Evolutionary conservation across 2,113 vertebrate species (phyloP), one percentile per base, ranked within the genome.

Genomic region (Tauraco erythrolophus): DNA sequence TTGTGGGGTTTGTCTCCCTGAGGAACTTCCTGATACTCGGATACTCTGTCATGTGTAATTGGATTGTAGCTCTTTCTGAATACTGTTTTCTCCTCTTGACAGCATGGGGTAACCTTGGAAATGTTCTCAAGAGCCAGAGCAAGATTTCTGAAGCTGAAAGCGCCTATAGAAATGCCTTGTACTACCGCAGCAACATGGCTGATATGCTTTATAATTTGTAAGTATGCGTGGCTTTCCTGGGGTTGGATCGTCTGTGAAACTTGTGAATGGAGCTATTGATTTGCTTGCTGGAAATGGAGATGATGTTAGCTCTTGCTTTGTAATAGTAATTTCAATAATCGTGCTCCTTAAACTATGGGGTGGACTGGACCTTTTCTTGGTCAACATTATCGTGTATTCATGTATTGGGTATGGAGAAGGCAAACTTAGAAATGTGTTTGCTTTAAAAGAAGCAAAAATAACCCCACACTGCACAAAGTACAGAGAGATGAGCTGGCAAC

Each of bases 161-260:
- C 95, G 99, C 99, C 53, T 99, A 99, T 96, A 99, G 99, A 97
- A 99, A 99, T 89, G 99, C 99, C 93, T 98, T 99, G 94, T 99
- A 99, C 97, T 99, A 99, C 97, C 99, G 99, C 89, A 99, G 99
- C 98, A 99, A 99, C 98, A 99, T 99, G 99, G 99, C 99, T 8
- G 99, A 99, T 98, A 99, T 99, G 99, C 99, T 99, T 94, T 99
- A 99, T 97, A 99, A 99, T 98, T 98, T 99, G 99, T 99, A 97
- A 99, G 99, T 99, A 98, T 97, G 75, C 53, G 10, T 88, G 74
- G 39, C 65, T 97, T 95, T 95, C 75, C 83, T 85, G 94, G 56
- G 25, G 50, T 93, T 91, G 39, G n/a, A 91, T 97, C 24, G 21
- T 92, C 84, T 95, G 69, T 88, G 88, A 96, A 96, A 77, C 79